A percentile compares a stretch with the other conserved stretches of the same genome.
Conservation (phyloP, 1,140 invertebrate genomes). For the Ylistrum balloti region DNA sequence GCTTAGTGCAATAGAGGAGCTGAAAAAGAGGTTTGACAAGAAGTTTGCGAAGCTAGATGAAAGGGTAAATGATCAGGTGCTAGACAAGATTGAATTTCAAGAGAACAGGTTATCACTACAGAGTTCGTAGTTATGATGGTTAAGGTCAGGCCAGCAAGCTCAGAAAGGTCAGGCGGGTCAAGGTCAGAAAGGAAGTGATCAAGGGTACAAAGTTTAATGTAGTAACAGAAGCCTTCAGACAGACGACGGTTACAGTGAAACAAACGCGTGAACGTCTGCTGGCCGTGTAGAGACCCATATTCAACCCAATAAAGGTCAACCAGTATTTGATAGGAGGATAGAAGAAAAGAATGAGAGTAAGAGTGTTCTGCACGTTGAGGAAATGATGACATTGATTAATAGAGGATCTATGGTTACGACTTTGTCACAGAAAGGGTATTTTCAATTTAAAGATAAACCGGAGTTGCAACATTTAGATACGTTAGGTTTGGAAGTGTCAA, state of each 20-base stretch:
- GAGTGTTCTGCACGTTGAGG: not conserved
- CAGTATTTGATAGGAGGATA: not conserved
- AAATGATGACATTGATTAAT: conserved; percentile 25
- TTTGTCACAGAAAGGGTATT: no score
- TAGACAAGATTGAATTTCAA: not conserved
- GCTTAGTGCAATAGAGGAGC: not conserved
- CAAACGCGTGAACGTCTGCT: conserved; percentile 28
- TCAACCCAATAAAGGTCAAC: conserved; percentile 12
- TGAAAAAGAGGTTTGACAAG: not conserved
- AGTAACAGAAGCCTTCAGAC: no score
- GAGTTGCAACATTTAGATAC: no score
- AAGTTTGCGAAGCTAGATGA: conserved; percentile 37
- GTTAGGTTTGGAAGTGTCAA: no score
- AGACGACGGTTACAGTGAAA: not conserved
- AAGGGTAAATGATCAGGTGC: conserved; percentile 10
- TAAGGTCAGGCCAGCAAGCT: not conserved
- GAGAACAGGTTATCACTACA: conserved; percentile 24
- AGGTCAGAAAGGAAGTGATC: no score
- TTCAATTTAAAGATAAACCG: no score
- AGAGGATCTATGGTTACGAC: no score
- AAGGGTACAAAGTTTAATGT: no score
- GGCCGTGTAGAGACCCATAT: conserved; percentile 36
- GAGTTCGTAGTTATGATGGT: no score
- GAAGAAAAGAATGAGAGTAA: conserved; percentile 42
- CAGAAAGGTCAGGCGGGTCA: not conserved